phyloP scores from a whole-genome alignment of 2,113 vertebrate species.

The Mormyrus lacerda region DNA sequence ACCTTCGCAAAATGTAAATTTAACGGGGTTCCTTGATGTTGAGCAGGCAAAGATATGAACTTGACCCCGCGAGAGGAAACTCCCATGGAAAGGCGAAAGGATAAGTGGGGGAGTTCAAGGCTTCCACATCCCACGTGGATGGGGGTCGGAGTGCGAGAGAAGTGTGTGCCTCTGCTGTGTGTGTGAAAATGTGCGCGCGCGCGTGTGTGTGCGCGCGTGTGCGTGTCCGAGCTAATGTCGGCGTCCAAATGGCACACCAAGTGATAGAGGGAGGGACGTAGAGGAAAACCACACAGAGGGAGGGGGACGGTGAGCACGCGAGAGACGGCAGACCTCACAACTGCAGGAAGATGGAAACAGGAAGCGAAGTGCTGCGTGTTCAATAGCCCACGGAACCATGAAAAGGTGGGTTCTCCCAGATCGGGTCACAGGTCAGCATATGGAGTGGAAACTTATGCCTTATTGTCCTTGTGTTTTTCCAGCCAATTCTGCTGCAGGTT shows the following conservation, averaged over 20 bases:
- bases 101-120: not conserved
- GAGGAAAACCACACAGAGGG: not conserved
- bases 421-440: not conserved
- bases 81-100: not conserved
- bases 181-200: not conserved
- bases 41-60: not conserved
- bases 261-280: not conserved
- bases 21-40: not conserved
- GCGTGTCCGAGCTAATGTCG: not conserved
- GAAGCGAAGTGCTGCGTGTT: not conserved
- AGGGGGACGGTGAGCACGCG: not conserved
- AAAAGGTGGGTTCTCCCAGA: not conserved
- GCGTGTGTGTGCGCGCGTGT: not conserved
- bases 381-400: not conserved
- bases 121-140: not conserved
- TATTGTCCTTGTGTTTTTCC: not conserved
- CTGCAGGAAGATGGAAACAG: slow-evolving; percentile 20
- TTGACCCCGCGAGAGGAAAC: not conserved
- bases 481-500: not conserved
- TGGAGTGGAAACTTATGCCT: slow-evolving; percentile 1
- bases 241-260: not conserved
- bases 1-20: not conserved
- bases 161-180: not conserved
- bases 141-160: not conserved
- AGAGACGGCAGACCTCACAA: not conserved